Base-by-base conservation (phyloP, 2,797 vertebrate genomes). In the Danio choprae region DNA sequence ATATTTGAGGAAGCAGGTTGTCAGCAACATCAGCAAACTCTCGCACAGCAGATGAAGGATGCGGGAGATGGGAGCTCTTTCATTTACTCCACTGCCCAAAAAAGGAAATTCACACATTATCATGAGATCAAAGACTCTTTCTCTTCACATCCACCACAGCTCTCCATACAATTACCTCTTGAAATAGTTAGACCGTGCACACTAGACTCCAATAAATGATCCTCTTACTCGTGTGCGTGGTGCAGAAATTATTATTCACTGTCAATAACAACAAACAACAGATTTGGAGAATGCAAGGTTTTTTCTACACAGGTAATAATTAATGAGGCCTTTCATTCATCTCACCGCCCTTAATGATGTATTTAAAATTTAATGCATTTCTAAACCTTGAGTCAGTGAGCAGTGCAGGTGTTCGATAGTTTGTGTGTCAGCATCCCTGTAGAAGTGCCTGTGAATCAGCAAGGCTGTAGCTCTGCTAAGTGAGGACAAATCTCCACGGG, bases 381-480 rank as follows among this genome's bases (percentile, higher is more conserved):
- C 73, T 74, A 74, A 81, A 74, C 69, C 70, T 77, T 29, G 69
- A 55, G 53, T 79, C 80, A 55, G 79, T 67, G 60, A 73, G 53
- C 62, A 68, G 64, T 51, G 73, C 59, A 74, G 77, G 59, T 85
- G 76, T 83, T 82, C 60, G 55, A 83, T 81, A 85, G 69, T 46
- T 62, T 76, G 71, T 80, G 65, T 83, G 81, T 84, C 84, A 77
- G 64, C 75, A 81, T 44, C 48, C 64, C 56, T 71, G 58, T 74
- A 79, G 79, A 83, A 68, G 56, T 58, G 75, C 77, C 55, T 36
- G 74, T 79, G 75, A 83, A 64, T 84, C 83, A 84, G 80, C 77
- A 82, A 56, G 72, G 29, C 81, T 62, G 55, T 40, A 77, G 81
- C 62, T 73, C 44, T 56, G 69, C 74, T 77, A 73, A 78, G 72